Base-by-base conservation (phyloP, 1,140 invertebrate genomes). In the Lordiphosa stackelbergi region DNA sequence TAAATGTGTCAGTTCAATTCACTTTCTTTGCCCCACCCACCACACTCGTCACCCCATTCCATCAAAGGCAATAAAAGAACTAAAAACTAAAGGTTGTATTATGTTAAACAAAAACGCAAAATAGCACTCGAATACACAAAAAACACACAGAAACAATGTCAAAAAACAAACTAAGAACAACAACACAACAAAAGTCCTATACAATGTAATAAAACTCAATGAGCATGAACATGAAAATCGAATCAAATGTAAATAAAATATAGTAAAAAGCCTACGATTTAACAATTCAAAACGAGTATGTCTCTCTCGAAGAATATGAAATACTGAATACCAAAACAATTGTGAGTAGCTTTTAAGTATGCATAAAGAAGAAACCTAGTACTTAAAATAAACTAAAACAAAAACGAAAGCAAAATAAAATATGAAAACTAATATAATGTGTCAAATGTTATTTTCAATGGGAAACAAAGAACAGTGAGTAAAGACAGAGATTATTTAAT, bases 41-140 rank as follows among this genome's bases (percentile, higher is more conserved):
- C 36, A 36, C 43, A 24, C 16, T 16, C 12, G 34, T 28, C 2
- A 53, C 13, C 47, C 41, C 53, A 37, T 28, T 13, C 19, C 46
- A 24, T 41, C 41, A 58, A 52, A 48, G 40, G 62, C 54, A 61
- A 75, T 61, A 65, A 69, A 69, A 6, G 28, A 60, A 41, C 13
- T 16, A 46, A 63, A 66, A 73, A 73, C 65, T 74, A 75, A 81
- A 81, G 75, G 75, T 81, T 81, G 75, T 81, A 81, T 83, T 81
- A 81, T 58, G 68, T 75, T 83, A 81, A 56, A 56, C 66, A 52
- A 66, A 42, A 73, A 54, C 63, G 41, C n/a, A 38, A 42, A 38
- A 47, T 42, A 46, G 11, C 42, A 51, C 35, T 56, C 22, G 7
- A 55, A 28, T 19, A 19, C 5, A 7, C 7, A 34, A 57, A 53